Evolutionary conservation across 2,113 vertebrate genomes (phyloP).

Genomic region (Scolopax mira): DNA sequence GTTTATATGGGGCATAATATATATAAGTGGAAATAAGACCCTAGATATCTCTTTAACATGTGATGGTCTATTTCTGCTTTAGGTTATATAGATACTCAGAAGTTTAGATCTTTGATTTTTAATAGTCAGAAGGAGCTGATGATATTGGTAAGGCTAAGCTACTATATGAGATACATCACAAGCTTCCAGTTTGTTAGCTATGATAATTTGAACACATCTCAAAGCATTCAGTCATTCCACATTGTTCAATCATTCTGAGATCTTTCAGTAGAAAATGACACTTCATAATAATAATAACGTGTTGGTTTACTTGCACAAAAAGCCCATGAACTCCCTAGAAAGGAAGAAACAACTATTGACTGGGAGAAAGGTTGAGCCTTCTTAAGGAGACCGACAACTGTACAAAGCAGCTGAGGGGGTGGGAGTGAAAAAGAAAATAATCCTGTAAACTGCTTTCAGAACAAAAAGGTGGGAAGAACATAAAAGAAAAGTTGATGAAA

Average conservation of each 20-base stretch:
- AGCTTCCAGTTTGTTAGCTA: neutral
- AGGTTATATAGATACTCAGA: neutral
- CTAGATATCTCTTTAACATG: neutral
- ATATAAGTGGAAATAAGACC: neutral
- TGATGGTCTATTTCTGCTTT: neutral
- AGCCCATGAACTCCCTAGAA: neutral
- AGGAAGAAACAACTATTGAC: conserved; percentile 15
- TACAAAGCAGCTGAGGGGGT: conserved; percentile 3
- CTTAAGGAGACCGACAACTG: conserved; percentile 16
- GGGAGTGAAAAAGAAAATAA: conserved; percentile 13
- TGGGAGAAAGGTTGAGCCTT: conserved; percentile 38
- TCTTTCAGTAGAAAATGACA: neutral
- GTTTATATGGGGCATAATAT: neutral
- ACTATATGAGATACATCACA: neutral
- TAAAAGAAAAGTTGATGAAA: neutral
- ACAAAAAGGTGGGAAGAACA: neutral
- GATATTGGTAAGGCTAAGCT: neutral
- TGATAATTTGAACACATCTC: neutral
- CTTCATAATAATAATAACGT: neutral
- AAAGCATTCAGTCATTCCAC: neutral
- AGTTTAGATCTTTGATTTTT: neutral
- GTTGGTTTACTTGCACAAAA: neutral
- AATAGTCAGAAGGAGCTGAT: neutral
- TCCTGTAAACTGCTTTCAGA: neutral
- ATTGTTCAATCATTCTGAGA: neutral